phyloP scores from a whole-genome alignment of 1,140 invertebrate genomes.

The Muscidifurax raptorellus region DNA sequence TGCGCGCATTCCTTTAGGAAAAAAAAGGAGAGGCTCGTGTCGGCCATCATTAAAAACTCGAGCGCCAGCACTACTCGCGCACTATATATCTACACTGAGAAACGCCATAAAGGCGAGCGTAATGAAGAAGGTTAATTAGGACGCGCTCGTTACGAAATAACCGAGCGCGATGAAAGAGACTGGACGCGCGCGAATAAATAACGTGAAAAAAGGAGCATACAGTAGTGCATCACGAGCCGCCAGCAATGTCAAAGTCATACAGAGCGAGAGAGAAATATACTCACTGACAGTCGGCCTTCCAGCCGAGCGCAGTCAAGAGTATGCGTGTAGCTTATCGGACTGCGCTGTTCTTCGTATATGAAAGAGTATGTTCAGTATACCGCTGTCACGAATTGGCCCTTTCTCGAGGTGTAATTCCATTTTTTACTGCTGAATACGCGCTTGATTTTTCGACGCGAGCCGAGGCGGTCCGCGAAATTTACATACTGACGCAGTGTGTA shows the following conservation, averaged over 20 bases:
- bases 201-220: background rate
- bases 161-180: background rate
- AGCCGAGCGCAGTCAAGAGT: background rate
- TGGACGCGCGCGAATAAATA: background rate
- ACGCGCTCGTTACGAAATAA: conserved; percentile 23
- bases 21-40: too few relatives aligned
- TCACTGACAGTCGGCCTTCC: conserved; percentile 6
- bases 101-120: conserved; percentile 6
- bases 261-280: background rate
- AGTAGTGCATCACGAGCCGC: background rate
- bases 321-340: background rate
- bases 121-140: conserved; percentile 30
- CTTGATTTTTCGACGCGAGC: too few relatives aligned
- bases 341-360: background rate
- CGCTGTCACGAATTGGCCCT: too few relatives aligned
- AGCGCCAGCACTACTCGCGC: background rate
- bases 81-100: too few relatives aligned
- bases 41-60: conserved; percentile 6
- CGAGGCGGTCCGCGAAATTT: too few relatives aligned
- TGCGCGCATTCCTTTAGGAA: too few relatives aligned
- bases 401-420: too few relatives aligned
- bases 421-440: too few relatives aligned
- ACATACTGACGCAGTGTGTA: too few relatives aligned
- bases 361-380: background rate
- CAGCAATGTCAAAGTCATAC: conserved; percentile 46